These are phyloP conservation scores for Myrmophylax atrothorax DNA, from an alignment of 2,113 vertebrate genomes.

Conservation along the genomic window DNA sequence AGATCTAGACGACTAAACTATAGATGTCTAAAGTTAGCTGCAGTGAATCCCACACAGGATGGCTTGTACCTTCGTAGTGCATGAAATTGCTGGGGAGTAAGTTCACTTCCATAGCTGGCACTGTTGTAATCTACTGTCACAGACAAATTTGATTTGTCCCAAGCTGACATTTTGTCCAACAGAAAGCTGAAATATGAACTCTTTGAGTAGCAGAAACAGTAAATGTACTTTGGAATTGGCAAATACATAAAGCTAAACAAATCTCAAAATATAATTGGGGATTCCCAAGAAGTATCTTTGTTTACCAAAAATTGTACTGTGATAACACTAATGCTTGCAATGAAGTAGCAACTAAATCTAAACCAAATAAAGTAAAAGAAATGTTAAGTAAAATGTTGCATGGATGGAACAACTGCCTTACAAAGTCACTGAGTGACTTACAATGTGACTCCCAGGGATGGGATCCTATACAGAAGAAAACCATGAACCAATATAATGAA, in stretches of 20 bases:
- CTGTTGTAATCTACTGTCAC: not conserved
- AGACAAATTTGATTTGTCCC: not conserved
- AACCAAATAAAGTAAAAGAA: not conserved
- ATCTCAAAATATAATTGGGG: not conserved
- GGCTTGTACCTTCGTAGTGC: not conserved
- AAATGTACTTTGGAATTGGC: not conserved
- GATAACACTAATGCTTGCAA: not conserved
- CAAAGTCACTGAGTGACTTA: not conserved
- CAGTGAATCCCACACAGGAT: conserved; percentile 22
- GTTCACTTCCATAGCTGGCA: not conserved
- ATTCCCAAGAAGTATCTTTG: not conserved
- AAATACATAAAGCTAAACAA: not conserved
- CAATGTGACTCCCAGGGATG: not conserved
- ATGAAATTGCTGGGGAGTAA: not conserved
- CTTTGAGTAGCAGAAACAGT: not conserved
- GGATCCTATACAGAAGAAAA: not conserved
- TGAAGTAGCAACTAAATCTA: not conserved
- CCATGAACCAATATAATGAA: not conserved
- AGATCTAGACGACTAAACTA: conserved; percentile 7
- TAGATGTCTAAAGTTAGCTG: conserved; percentile 13
- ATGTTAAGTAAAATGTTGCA: not conserved
- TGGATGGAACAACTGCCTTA: not conserved
- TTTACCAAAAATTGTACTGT: not conserved
- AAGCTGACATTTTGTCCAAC: not conserved
- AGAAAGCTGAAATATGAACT: not conserved